A percentile compares a stretch with the other conserved stretches of the same genome.
Conservation (phyloP, 2,888 invertebrate genomes). For the Ornithoptera alexandrae region DNA sequence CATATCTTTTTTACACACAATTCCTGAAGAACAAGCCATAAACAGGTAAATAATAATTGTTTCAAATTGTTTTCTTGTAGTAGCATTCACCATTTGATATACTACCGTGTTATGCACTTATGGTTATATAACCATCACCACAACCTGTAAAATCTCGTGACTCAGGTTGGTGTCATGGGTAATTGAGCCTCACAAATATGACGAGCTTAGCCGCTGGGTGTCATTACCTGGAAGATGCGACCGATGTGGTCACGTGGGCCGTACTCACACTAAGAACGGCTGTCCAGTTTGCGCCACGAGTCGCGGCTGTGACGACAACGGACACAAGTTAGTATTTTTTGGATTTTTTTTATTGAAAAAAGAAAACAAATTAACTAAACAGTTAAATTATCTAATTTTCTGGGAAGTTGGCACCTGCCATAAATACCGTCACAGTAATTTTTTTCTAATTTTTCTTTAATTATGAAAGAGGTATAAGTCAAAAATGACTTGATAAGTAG, state of each 20-base stretch:
- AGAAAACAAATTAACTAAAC: no score
- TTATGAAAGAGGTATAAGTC: no score
- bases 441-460: no score
- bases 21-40: slow-evolving; percentile 82
- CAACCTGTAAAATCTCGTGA: background rate
- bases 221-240: slow-evolving; percentile 82
- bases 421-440: no score
- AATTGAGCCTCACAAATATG: slow-evolving; percentile 74
- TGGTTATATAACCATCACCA: no score
- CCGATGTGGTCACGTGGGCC: slow-evolving; percentile 86
- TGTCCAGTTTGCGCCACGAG: slow-evolving; percentile 82
- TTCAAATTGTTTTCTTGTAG: no score
- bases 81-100: no score
- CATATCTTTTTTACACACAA: slow-evolving; percentile 83
- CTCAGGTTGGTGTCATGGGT: slow-evolving; percentile 84
- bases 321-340: slow-evolving; percentile 76
- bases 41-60: slow-evolving; percentile 66
- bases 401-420: no score
- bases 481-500: no score
- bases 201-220: slow-evolving; percentile 74
- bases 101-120: no score
- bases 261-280: slow-evolving; percentile 82
- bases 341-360: no score
- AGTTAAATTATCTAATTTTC: no score
- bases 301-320: slow-evolving; percentile 80